Evolutionary conservation across 2,113 vertebrate genomes (phyloP), one percentile per base, ranked within the genome.

Genomic region (Erinaceus europaeus): DNA sequence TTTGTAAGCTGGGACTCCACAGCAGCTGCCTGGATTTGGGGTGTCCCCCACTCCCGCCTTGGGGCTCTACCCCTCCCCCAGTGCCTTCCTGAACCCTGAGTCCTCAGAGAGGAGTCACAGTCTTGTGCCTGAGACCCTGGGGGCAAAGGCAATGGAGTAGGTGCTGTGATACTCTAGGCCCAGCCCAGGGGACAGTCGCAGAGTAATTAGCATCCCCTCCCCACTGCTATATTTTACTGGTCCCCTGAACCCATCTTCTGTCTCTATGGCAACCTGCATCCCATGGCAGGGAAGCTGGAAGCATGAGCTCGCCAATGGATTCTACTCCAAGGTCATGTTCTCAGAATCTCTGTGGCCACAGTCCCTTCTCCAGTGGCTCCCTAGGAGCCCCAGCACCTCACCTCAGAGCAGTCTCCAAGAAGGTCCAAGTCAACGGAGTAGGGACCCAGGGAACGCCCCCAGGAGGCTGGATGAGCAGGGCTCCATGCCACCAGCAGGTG

Each of bases 61-160:
- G 55, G 52, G 55, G 36, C 25, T 48, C 38, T 59, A 38, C 9
- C 0, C 1, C 13, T 1, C 25, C 32, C 34, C 18, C n/a, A n/a
- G 69, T 5, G 52, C 61, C 50, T 42, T 21, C 50, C 32, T 3
- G 34, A 20, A 64, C 10, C 59, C 65, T 1, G 0, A 55, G 29
- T 18, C 9, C 13, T n/a, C 25, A 9, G 79, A 34, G 40, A 12
- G 14, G 3, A n/a, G n/a, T n/a, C n/a, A n/a, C n/a, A n/a, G n/a
- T n/a, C n/a, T n/a, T n/a, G n/a, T n/a, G n/a, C 13, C 4, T 14
- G n/a, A 27, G 1, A 8, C 18, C 57, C n/a, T 8, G 0, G 27
- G 38, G 21, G 53, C 9, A 8, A 15, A 55, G 53, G n/a, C n/a
- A n/a, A n/a, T n/a, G 53, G 53, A 21, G 53, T 23, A 23, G 53